Conservation (phyloP, 1,140 invertebrate genomes). For the Sitophilus oryzae region DNA sequence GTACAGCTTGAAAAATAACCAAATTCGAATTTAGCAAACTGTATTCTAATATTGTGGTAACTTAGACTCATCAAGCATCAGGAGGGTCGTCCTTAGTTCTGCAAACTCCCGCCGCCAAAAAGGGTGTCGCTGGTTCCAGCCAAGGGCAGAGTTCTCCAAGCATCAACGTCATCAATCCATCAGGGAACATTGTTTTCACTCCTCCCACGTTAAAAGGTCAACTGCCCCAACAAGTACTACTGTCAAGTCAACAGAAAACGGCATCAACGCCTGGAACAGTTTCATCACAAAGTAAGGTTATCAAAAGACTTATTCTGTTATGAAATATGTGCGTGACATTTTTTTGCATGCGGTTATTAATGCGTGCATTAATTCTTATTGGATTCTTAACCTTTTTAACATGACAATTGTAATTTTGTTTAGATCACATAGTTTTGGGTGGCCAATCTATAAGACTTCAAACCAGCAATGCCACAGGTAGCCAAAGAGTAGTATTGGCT, state of each 20-base stretch:
- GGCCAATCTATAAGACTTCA: slow-evolving; percentile 40
- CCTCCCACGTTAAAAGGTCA: slow-evolving; percentile 13
- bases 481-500: slow-evolving; percentile 56
- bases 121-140: slow-evolving; percentile 14
- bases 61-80: slow-evolving; percentile 34
- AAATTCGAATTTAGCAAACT: too few species aligned
- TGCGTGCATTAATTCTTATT: too few species aligned
- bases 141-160: slow-evolving; percentile 18
- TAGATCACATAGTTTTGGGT: slow-evolving; percentile 44
- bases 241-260: slow-evolving; percentile 5
- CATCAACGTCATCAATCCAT: slow-evolving; percentile 36
- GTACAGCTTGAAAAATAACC: too few species aligned
- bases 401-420: slow-evolving; percentile 3
- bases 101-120: slow-evolving; percentile 25
- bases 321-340: too few species aligned
- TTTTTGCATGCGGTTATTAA: too few species aligned
- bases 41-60: too few species aligned
- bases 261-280: neutral
- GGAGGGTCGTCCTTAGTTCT: slow-evolving; percentile 41
- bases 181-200: slow-evolving; percentile 35
- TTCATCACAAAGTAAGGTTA: slow-evolving; percentile 14
- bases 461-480: slow-evolving; percentile 30
- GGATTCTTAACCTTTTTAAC: neutral
- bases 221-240: slow-evolving; percentile 13
- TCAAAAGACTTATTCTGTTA: too few species aligned